Evolutionary conservation across 2,113 vertebrate genomes (phyloP).

Genomic region (Sminthopsis crassicaudata): DNA sequence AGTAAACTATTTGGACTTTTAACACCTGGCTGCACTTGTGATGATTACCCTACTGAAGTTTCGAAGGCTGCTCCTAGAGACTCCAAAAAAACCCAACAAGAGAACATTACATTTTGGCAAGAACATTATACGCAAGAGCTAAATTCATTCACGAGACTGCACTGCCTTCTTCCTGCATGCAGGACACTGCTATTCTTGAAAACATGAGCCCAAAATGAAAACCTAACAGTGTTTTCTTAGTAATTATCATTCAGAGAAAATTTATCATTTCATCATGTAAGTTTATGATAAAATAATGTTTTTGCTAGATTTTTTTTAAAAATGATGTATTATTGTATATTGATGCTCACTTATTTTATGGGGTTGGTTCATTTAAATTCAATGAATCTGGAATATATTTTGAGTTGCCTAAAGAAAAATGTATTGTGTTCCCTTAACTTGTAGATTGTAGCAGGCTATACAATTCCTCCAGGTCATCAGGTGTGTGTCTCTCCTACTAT

Average conservation of each 20-base stretch:
- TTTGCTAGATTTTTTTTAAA: neutral
- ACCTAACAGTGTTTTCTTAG: neutral
- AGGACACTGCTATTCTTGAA: neutral
- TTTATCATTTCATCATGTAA: too few relatives aligned
- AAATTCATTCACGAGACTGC: too few relatives aligned
- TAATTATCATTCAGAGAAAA: neutral
- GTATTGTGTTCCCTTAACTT: neutral
- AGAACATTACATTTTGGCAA: too few relatives aligned
- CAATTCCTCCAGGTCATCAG: constrained; percentile 95
- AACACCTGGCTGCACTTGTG: too few relatives aligned
- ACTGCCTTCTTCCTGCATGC: too few relatives aligned
- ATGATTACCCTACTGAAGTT: too few relatives aligned
- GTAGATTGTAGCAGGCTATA: constrained; percentile 92
- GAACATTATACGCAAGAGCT: too few relatives aligned
- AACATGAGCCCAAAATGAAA: neutral
- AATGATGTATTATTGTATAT: neutral
- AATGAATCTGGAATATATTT: neutral
- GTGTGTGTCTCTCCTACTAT: constrained; percentile 98
- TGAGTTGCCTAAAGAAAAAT: constrained; percentile 14
- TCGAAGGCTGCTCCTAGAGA: too few relatives aligned
- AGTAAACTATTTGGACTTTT: too few relatives aligned
- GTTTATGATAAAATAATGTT: constrained; percentile 29
- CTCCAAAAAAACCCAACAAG: too few relatives aligned
- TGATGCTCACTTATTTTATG: constrained; percentile 7
- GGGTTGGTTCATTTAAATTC: neutral